Evolutionary conservation across 2,113 vertebrate genomes (phyloP), one percentile per base, ranked within the genome.

Genomic region (Ptyas mucosa): DNA sequence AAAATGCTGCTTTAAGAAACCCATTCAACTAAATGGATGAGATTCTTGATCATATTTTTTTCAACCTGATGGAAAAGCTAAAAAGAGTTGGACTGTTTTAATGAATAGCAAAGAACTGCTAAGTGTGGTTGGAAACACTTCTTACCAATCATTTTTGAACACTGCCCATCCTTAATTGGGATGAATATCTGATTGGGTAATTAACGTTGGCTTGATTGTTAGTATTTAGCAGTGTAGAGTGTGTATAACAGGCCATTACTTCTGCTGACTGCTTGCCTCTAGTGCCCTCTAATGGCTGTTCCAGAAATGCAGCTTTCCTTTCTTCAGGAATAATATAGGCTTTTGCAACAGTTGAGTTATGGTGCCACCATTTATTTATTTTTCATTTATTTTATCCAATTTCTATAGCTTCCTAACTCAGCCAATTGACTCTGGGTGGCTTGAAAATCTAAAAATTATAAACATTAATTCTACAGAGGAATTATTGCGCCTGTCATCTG

Each of bases 201-300:
- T 53, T 26, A 52, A 46, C 55, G 14, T 18, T 43, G 24, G 34
- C 89, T 91, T 0, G 15, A 1, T 89, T 54, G 90, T 14, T 6
- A 0, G 52, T 90, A 51, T 81, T 81, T 88, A 14, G 49, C 49
- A 24, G n/a, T 10, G n/a, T 29, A 91, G 39, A 21, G 43, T 69
- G 10, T 57, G 0, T 0, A 0, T 0, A 93, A 1, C 2, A 20
- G 3, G 88, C 39, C 53, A 14, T 11, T 5, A 21, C 1, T 61
- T 57, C 29, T 69, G 5, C 75, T 53, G 91, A 20, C 24, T 15
- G 20, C 29, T 7, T 92, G 88, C 94, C 93, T 93, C 57, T 51
- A 15, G 75, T 87, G 94, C 94, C 95, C 94, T 95, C 94, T 96
- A 43, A 94, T 95, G 96, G 93, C 26, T 93, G 90, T 53, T 81